Base-by-base conservation (phyloP, 2,888 invertebrate genomes). In the Cepaea hortensis region DNA sequence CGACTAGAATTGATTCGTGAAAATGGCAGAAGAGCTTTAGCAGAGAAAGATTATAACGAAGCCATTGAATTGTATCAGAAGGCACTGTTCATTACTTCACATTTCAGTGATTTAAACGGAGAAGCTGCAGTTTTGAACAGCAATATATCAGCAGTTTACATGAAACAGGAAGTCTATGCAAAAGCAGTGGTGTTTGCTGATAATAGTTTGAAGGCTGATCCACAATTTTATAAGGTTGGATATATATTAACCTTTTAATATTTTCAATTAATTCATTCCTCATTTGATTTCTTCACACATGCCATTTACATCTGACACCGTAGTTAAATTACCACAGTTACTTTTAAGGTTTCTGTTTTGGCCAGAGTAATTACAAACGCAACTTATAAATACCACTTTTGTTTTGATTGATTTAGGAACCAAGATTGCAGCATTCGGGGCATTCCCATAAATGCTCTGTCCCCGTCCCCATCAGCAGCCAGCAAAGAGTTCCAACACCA, bases 71-170 rank as follows among this genome's bases (percentile, higher is more conserved):
- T 73, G n/a, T 88, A 88, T 61, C 46, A 83, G 35, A 79, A 35
- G 20, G 88, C 87, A 65, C 50, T 87, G 11, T 20, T 7, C 6
- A 87, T 88, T 4, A 18, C 46, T 18, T 20, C 15, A n/a, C 83
- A 77, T 20, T 82, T 50, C 23, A 79, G 61, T 72, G 6, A 6
- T n/a, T 72, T 87, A 82, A 11, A 46, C 4, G 48, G 20, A 15
- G 82, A 88, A 68, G 20, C 62, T 61, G 84, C 88, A 13, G n/a
- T 87, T 20, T 83, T 88, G 11, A 73, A 85, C 86, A 88, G 83
- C 87, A 88, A 87, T 76, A 85, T 88, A 85, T 85, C 88, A 18
- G 83, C 88, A 13, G 87, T 83, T 48, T 50, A 81, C 65, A 15
- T 81, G n/a, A 48, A 75, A 11, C 73, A 50, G 6, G 23, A 85